Evolutionary conservation across 2,113 vertebrate species (phyloP).

Genomic region (Pluvianellus socialis): DNA sequence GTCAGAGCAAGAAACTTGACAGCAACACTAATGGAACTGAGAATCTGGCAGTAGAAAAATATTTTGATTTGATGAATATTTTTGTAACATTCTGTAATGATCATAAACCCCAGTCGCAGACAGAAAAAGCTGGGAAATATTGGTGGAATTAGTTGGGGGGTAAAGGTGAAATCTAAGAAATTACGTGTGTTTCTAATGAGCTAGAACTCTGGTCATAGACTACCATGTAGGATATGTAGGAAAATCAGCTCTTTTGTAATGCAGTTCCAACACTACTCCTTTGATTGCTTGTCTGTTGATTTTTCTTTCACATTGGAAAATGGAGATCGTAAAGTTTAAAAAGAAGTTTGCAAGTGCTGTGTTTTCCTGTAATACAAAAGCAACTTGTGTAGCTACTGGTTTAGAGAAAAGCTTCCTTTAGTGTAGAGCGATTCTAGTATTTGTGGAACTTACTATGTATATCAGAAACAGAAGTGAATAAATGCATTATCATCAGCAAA

Average conservation of each 20-base stretch:
- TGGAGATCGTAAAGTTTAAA: neutral
- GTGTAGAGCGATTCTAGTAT: neutral
- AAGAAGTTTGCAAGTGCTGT: neutral
- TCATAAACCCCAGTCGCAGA: neutral
- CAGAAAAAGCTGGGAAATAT: accelerated
- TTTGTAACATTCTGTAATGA: neutral
- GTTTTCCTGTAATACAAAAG: neutral
- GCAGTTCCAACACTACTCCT: accelerated
- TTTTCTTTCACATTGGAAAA: neutral
- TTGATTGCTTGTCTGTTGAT: neutral
- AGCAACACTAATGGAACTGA: neutral
- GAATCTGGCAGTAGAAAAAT: neutral
- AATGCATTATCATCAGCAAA: neutral
- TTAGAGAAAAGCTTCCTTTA: neutral
- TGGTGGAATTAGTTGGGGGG: neutral
- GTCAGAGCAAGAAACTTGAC: neutral
- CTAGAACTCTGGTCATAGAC: neutral
- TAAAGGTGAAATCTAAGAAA: neutral
- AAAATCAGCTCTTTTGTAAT: neutral
- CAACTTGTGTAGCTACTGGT: neutral
- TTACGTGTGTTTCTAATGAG: neutral
- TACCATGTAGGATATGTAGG: neutral
- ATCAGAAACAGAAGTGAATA: neutral
- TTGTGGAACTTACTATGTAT: neutral
- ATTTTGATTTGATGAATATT: neutral